Evolutionary conservation across 2,888 invertebrate species (phyloP), one percentile per base, ranked within the genome.

Genomic region (Coleophora flavipennella): DNA sequence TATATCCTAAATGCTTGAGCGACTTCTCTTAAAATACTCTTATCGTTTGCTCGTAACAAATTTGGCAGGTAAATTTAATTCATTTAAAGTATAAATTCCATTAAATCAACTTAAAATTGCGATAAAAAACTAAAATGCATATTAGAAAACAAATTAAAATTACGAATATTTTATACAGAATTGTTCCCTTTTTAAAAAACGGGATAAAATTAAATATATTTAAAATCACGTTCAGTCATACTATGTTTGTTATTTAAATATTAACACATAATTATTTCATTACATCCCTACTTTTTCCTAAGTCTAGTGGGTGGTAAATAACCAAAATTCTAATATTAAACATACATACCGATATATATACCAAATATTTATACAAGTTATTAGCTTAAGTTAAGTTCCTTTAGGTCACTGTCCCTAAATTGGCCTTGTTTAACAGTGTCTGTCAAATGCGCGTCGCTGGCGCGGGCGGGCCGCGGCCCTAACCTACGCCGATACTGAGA

Each of bases 291-390:
- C 70, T 72, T 58, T 76, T 79, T 70, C 84, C 84, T 84, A 84
- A 80, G 59, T 78, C 83, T 83, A 83, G 76, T 78, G 80, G 76
- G 79, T 79, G 80, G 77, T 83, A 78, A 80, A 79, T 78, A 83
- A 84, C 80, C 83, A 76, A 84, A 84, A 83, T 66, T 81, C 83
- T 84, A 84, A 84, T 73, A 83, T 83, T 84, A 83, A 81, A 68
- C 79, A 83, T 84, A 84, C 80, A 84, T 84, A 84, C 77, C 73
- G 71, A 80, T 80, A 84, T 80, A 81, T 81, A 83, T 81, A 81
- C 71, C 75, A 78, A 78, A 81, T 83, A 84, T 83, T 81, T 81
- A 83, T 83, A 84, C 81, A 83, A 83, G 79, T 79, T 67, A 74
- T 77, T 81, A 81, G 81, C 84, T 83, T 84, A 83, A 83, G 83